A percentile compares a stretch with the other conserved stretches of the same genome.
These are phyloP conservation scores for Cynodonichthys magdalenae DNA, from an alignment of 2,797 vertebrate species.

Conservation along the genomic window DNA sequence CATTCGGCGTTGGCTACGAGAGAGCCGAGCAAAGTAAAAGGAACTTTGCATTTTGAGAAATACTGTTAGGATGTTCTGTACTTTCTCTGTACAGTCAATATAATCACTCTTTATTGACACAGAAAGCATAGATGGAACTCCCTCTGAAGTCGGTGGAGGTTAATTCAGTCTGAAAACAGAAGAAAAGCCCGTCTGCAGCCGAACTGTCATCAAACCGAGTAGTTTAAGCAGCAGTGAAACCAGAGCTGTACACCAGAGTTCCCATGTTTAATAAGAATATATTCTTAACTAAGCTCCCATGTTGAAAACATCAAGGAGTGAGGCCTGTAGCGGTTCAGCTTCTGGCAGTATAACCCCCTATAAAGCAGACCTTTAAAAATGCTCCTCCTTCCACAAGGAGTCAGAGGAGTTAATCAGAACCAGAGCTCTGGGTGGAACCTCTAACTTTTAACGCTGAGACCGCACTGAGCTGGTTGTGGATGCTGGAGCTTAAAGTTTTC, in stretches of 20 bases:
- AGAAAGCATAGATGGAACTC: conserved; percentile 33
- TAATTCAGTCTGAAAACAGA: conserved; percentile 15
- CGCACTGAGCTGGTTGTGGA: conserved; percentile 38
- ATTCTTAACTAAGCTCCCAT: conserved; percentile 44
- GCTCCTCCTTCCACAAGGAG: conserved; percentile 54
- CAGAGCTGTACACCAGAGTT: conserved; percentile 35
- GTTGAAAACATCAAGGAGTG: conserved; percentile 63
- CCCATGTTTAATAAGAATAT: conserved; percentile 40
- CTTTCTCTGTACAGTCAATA: conserved; percentile 38
- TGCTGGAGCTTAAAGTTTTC: conserved; percentile 38
- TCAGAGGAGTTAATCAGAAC: conserved; percentile 69
- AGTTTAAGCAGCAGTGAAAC: conserved; percentile 44
- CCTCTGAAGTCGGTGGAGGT: conserved; percentile 2
- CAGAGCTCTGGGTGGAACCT: conserved; percentile 63
- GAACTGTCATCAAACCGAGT: conserved; percentile 21
- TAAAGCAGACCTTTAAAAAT: conserved; percentile 71
- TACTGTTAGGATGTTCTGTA: conserved; percentile 61
- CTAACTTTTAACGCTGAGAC: conserved; percentile 47
- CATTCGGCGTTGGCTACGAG: conserved; percentile 26
- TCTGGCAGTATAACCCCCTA: conserved; percentile 64
- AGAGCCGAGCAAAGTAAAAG: conserved; percentile 24
- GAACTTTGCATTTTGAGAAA: conserved; percentile 49
- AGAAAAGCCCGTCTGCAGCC: neutral
- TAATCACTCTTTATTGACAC: conserved; percentile 62
- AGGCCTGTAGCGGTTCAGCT: conserved; percentile 60